Base-by-base conservation (phyloP, 2,797 vertebrate species). In the Cygnus olor region DNA sequence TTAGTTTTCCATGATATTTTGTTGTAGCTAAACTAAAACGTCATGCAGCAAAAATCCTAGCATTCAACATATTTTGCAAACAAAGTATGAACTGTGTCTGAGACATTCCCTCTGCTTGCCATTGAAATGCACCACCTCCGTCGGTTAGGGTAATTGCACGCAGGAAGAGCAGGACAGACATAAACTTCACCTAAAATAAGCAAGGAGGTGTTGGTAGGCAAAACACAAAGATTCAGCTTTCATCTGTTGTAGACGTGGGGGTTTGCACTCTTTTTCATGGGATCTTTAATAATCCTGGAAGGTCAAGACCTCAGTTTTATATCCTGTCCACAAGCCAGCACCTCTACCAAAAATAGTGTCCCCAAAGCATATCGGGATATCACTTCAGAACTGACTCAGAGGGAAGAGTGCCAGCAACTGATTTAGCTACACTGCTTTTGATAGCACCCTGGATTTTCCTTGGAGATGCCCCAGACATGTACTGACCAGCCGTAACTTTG, bases 381-480 rank as follows among this genome's bases (percentile, higher is more conserved):
- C 96, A 80, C 95, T 96, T 95, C 94, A 96, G 89, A 90, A 96
- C 88, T 95, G 95, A 93, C 95, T 96, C 90, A 93, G 96, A 92
- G 92, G 94, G 90, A 96, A 81, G 76, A 72, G 63, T 95, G 96
- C 96, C 95, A 96, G 86, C 74, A 83, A 66, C 95, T 95, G 90
- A 95, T 95, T 96, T 96, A 96, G 95, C 94, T 92, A 13, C 69
- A 12, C 76, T 89, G 89, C 95, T 93, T 95, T 94, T 95, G 95
- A 83, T 95, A 96, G 93, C 88, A 94, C 88, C 95, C 94, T 96
- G 96, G 92, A 95, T 97, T 97, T 96, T 96, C 96, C 95, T 95
- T 96, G 96, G 96, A 96, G 95, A 94, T 97, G 96, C 93, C 96
- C 92, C 96, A 96, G 94, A 97, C 95, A 49, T 88, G 94, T 95